Base-by-base conservation (phyloP, 2,888 invertebrate species). In the Elegia similella region DNA sequence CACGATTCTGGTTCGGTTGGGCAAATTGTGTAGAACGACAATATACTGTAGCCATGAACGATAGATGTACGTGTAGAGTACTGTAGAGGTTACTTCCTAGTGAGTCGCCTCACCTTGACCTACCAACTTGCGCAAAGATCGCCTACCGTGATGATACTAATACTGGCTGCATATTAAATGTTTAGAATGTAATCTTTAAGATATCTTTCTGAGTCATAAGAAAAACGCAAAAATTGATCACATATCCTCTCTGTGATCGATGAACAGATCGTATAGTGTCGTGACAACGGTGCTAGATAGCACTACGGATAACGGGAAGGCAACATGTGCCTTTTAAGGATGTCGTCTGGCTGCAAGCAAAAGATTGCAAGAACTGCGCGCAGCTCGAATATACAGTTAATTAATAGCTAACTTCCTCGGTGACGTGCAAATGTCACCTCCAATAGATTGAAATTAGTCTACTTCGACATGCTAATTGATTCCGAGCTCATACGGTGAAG, bases 241-340 rank as follows among this genome's bases (percentile, higher is more conserved):
- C 17, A 16, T 34, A 12, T 23, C 48, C 34, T 55, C 34, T 57
- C 23, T 47, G 56, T 58, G 54, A 58, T 60, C 50, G 50, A 54
- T 56, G 53, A 57, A 56, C 58, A 17, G 8, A 7, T 17, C 17
- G 30, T 15, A 23, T 10, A 75, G 77, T 77, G 70, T 68, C 70
- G 71, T 79, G 72, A 76, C 83, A 84, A 80, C 86, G 81, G 80
- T 81, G 77, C 68, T 73, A 75, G 74, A 73, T 67, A 67, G 68
- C 72, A 67, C 66, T 71, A 74, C 69, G 70, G 73, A 66, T 84
- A 85, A 88, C 88, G 88, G 89, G 81, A 85, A 81, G 74, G 69
- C 64, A 82, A 78, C 77, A 75, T 79, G 77, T 72, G 74, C 88
- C 89, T 84, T 88, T 82, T 88, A 85, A 76, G 88, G 88, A 80